A percentile compares a stretch with the other conserved stretches of the same genome.
phyloP scores from a whole-genome alignment of 2,888 invertebrate genomes.

The Diarsia rubi region DNA sequence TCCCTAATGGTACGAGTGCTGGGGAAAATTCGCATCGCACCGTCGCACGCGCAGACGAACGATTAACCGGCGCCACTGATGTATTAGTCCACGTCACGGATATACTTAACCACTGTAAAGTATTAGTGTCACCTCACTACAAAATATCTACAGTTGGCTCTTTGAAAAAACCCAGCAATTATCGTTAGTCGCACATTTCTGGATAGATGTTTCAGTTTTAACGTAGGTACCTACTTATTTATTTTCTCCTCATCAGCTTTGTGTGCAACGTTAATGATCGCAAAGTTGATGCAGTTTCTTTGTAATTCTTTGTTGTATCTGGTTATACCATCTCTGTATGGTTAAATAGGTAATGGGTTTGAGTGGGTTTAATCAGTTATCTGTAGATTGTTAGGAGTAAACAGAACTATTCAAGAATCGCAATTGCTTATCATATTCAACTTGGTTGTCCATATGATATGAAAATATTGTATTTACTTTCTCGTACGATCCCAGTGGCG shows the following conservation, averaged over 20 bases:
- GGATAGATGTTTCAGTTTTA: constrained; percentile 22
- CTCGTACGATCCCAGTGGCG: constrained; percentile 89
- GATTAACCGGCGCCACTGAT: constrained; percentile 87
- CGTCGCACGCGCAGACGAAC: constrained; percentile 85
- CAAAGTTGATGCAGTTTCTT: background rate
- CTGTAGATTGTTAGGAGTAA: constrained; percentile 27
- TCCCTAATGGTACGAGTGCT: constrained; percentile 83
- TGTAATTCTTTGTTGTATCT: constrained; percentile 1
- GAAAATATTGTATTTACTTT: constrained; percentile 88
- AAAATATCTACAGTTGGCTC: constrained; percentile 55
- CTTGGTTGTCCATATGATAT: constrained; percentile 67
- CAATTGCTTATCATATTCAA: constrained; percentile 60
- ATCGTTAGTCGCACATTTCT: constrained; percentile 36
- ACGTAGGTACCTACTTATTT: constrained; percentile 1
- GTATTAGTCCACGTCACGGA: constrained; percentile 86
- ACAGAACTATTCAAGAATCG: constrained; percentile 39
- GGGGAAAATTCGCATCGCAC: constrained; percentile 87
- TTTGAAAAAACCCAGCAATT: constrained; percentile 48
- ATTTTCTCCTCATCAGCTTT: constrained; percentile 2
- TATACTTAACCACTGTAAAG: constrained; percentile 75
- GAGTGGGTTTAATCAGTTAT: background rate
- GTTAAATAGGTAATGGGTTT: constrained; percentile 12
- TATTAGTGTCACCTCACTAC: constrained; percentile 72
- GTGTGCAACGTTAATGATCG: background rate
- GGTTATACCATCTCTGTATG: background rate